Evolutionary conservation across 2,113 vertebrate species (phyloP).

Genomic region (Cyprinodon variegatus): DNA sequence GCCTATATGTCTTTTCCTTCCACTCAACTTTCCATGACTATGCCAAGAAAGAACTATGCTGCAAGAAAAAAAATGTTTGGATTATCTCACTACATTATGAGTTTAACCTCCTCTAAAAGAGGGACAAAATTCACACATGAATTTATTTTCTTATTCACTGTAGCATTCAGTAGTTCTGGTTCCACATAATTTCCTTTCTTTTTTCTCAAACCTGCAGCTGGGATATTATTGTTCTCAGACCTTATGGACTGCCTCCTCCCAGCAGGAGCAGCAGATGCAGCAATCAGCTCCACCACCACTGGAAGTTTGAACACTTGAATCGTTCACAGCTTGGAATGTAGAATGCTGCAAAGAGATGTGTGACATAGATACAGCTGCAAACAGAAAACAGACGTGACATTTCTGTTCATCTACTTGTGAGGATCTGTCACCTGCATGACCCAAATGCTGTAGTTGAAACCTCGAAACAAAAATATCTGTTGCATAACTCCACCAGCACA

Average conservation of each 20-base stretch:
- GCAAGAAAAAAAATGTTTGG: too few species aligned
- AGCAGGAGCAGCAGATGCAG: slow-evolving; percentile 40
- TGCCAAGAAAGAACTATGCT: too few species aligned
- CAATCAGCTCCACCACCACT: slow-evolving; percentile 25
- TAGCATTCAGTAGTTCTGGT: slow-evolving; percentile 14
- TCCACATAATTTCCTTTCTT: slow-evolving; percentile 38
- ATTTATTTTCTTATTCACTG: slow-evolving; percentile 5
- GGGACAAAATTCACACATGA: too few species aligned
- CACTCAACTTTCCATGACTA: too few species aligned
- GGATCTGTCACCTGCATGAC: slow-evolving; percentile 16
- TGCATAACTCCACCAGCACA: background rate
- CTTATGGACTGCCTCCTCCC: slow-evolving; percentile 16
- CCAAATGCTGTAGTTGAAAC: background rate
- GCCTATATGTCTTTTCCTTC: too few species aligned
- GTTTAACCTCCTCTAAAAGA: too few species aligned
- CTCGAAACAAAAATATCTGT: background rate
- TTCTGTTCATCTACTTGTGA: slow-evolving; percentile 3
- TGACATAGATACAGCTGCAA: slow-evolving; percentile 17
- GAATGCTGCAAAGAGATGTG: slow-evolving; percentile 1
- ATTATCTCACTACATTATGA: too few species aligned
- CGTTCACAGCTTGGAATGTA: slow-evolving; percentile 16
- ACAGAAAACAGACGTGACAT: slow-evolving; percentile 16
- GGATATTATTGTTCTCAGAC: slow-evolving; percentile 8
- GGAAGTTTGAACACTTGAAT: slow-evolving; percentile 1
- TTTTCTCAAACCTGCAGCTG: slow-evolving; percentile 40